Evolutionary conservation across 2,113 vertebrate species (phyloP), one percentile per base, ranked within the genome.

Genomic region (Probosciger aterrimus): DNA sequence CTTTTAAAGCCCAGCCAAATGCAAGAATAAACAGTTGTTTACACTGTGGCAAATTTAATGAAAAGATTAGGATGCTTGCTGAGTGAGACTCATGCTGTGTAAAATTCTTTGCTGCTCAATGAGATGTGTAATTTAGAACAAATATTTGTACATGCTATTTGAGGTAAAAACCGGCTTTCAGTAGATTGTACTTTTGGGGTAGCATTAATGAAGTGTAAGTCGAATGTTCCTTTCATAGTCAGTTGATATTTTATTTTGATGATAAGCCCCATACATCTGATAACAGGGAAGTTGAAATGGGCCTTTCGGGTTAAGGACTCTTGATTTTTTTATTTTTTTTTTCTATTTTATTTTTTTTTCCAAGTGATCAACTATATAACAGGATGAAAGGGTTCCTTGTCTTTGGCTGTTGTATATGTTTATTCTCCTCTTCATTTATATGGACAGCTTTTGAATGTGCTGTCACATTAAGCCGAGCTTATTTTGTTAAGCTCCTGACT

Each of bases 81-180:
- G 93, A 78, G 93, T 93, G 92, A 95, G 94, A 71, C 82, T 92
- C 80, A 44, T 2, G 77, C 92, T 93, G 86, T 65, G 95, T 92
- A 76, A 83, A 90, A 90, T 92, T 96, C 92, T 90, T 96, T 93
- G 90, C 82, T 96, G 90, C 76, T 95, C 93, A 95, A 64, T 49
- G 82, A 92, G 89, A 83, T 96, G 92, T 77, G 80, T 94, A 96
- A 93, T 93, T 96, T 75, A 92, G 80, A 81, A 64, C 76, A 90
- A 96, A 96, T 96, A 93, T 96, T 96, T 95, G 90, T 86, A 41
- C 37, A 18, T 74, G 70, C 52, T 79, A 23, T 82, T 95, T 92
- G 93, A 93, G 82, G 90, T 78, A 62, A 91, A 96, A 96, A 64
- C 37, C 73, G 30, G 70, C 46, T 13, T 80, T 86, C 80, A 80